Evolutionary conservation across 2,113 vertebrate genomes (phyloP), one percentile per base, ranked within the genome.

Genomic region (Alaudala cheleensis): DNA sequence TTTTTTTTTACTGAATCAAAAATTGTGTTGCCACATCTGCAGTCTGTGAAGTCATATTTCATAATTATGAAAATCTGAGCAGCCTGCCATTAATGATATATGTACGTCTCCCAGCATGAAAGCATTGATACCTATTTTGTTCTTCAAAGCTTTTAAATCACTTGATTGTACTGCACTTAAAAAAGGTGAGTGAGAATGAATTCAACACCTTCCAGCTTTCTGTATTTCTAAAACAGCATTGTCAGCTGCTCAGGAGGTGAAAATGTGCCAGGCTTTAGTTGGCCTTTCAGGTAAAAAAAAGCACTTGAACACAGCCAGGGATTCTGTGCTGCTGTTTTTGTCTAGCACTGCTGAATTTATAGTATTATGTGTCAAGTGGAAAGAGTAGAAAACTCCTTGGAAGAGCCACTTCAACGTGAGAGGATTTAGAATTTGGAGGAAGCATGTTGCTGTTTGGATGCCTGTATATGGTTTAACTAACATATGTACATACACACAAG

Each of bases 121-220:
- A 25, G 49, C 76, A 56, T 57, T 83, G 51, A 26, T 86, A 54
- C 20, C 34, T 78, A 1, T 58, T 83, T 60, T 81, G n/a, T 86
- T 70, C 79, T 66, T 85, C 69, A 86, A 5, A 90, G 70, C 25
- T 58, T 94, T 57, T 64, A 71, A 33, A 65, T 71, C 14, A 6
- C 21, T 77, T 62, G 54, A 8, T 81, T 83, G 54, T 80, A 58
- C 56, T 2, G 2, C 69, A 53, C 0, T 84, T 74, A 28, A 53
- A 80, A 82, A 92, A 92, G 89, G 81, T 91, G 92, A 91, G 89
- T 92, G 76, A 58, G 71, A 73, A 66, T 1, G 14, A 82, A 57
- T 56, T 12, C 3, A 7, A 9, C 49, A 60, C 39, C 28, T 88
- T 60, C 37, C 18, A 22, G 34, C 31, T 60, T 86, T 64, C 19